phyloP scores from a whole-genome alignment of 2,888 invertebrate species.

The Campoplex capitator region DNA sequence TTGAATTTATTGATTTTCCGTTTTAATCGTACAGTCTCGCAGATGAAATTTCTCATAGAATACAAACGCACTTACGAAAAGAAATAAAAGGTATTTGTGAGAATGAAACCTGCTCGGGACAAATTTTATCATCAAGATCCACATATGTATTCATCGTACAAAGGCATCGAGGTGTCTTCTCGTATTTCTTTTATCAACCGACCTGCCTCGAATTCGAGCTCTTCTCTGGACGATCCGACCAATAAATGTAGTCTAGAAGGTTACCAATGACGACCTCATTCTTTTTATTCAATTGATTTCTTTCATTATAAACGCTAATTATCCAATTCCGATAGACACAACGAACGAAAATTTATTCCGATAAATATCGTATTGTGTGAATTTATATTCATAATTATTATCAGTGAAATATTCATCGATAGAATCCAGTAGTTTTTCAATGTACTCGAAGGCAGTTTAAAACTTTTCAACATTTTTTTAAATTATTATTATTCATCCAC shows the following conservation, averaged over 20 bases:
- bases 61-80: background rate
- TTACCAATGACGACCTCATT: slow-evolving; percentile 30
- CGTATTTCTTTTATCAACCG: slow-evolving; percentile 82
- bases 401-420: background rate
- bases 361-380: background rate
- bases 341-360: background rate
- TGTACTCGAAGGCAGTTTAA: background rate
- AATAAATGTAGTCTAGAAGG: slow-evolving; percentile 28
- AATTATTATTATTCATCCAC: background rate
- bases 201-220: slow-evolving; percentile 77
- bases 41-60: background rate
- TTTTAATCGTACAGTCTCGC: too few relatives aligned
- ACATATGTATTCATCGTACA: slow-evolving; percentile 71
- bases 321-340: background rate
- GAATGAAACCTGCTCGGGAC: background rate
- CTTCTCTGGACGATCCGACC: slow-evolving; percentile 47
- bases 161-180: slow-evolving; percentile 78
- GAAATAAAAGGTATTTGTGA: background rate
- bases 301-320: background rate
- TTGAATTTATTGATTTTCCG: background rate
- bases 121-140: slow-evolving; percentile 27
- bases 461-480: background rate
- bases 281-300: background rate
- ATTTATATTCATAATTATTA: background rate
- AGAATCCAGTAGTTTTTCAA: background rate